Base-by-base conservation (phyloP, 2,797 vertebrate species). In the Geotrypetes seraphini region DNA sequence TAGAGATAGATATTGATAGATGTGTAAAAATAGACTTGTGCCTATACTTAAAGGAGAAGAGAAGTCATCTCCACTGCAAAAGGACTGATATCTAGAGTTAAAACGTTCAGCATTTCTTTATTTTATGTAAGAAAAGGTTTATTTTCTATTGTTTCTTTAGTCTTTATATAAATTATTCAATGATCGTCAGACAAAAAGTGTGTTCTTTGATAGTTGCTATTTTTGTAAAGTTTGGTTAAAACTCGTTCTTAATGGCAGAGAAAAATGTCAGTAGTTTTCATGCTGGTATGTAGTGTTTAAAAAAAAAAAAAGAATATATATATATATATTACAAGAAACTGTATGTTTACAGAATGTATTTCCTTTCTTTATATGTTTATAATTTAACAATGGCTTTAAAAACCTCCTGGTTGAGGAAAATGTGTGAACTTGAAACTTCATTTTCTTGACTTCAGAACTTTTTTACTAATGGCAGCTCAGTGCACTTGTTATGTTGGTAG, bases 101-200 rank as follows among this genome's bases (percentile, higher is more conserved):
- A 70, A 65, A 18, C 71, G 73, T 74, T 75, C 65, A 76, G 69
- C 78, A 75, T 78, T 79, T 60, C 76, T 84, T 82, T 81, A 81
- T 81, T 80, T 81, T 82, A 74, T 73, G 68, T 78, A 78, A 74
- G 81, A 75, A 73, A 70, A 78, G 69, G 61, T 73, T 75, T 78
- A 78, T 82, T 85, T 84, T 84, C 57, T 67, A 53, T 30, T 33
- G 58, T 81, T 77, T 71, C 72, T 69, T 71, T 73, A 69, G 62
- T 69, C 69, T 73, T 34, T 75, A 79, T 84, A 73, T 85, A 84
- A 83, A 72, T 85, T 84, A 84, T 84, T 84, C 56, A 43, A 39
- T 59, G 39, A 63, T 64, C 57, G 71, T 73, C 64, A 54, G 71
- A 73, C 53, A 31, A 71, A 18, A 15, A 48, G 73, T 56, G 69